phyloP scores from a whole-genome alignment of 2,797 vertebrate species.

The Spea hammondii region DNA sequence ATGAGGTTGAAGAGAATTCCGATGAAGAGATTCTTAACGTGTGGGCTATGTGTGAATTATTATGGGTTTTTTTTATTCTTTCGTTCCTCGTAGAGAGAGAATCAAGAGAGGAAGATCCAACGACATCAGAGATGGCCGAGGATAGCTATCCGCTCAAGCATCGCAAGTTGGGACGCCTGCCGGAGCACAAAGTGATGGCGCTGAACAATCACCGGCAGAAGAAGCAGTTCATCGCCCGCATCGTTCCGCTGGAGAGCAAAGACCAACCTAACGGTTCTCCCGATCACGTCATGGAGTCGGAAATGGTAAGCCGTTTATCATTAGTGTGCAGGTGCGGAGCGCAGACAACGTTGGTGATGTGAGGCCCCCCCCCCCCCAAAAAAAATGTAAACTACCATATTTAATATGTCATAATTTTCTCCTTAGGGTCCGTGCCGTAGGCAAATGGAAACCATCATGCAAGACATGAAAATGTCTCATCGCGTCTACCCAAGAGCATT shows the following conservation, averaged over 20 bases:
- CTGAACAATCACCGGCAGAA: conserved; percentile 84
- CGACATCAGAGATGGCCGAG: conserved; percentile 82
- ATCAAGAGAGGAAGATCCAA: conserved; percentile 84
- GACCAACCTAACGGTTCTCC: conserved; percentile 74
- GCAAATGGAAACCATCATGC: conserved; percentile 91
- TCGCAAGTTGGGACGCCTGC: conserved; percentile 80
- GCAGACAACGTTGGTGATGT: neutral
- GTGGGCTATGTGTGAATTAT: neutral
- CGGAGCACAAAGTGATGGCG: conserved; percentile 85
- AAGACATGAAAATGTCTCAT: conserved; percentile 90
- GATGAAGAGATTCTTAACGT: neutral
- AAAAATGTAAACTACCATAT: neutral
- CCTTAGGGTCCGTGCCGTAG: conserved; percentile 91
- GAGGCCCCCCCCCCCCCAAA: neutral
- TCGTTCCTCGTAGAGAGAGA: conserved; percentile 75
- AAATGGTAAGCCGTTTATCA: conserved; percentile 73
- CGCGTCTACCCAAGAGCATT: conserved; percentile 83
- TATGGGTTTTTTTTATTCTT: too few relatives aligned
- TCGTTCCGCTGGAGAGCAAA: conserved; percentile 75
- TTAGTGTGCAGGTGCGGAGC: neutral
- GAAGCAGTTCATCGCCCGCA: conserved; percentile 79
- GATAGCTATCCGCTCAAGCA: conserved; percentile 82
- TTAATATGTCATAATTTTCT: neutral
- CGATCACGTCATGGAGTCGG: conserved; percentile 86
- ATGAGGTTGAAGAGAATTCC: too few relatives aligned